These are phyloP conservation scores for Eretmocerus hayati DNA, from an alignment of 2,888 invertebrate species.

Conservation along the genomic window DNA sequence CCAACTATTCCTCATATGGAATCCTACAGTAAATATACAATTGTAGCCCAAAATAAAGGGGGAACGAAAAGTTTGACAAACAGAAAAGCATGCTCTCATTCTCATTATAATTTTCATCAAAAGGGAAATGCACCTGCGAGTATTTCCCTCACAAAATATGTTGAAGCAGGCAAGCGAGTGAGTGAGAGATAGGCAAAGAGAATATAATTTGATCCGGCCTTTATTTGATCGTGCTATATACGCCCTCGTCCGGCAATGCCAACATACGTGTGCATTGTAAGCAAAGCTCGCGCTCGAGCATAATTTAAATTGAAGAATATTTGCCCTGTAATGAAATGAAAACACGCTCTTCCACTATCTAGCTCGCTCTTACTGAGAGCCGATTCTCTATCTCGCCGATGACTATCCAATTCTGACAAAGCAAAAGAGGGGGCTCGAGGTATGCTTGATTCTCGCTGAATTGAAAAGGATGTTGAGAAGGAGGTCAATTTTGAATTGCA, in stretches of 20 bases:
- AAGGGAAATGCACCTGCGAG: neutral
- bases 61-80: too few species aligned
- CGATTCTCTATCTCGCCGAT: too few species aligned
- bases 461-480: too few species aligned
- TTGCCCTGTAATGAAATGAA: constrained; percentile 10
- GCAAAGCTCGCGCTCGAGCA: constrained; percentile 25
- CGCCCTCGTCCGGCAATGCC: neutral
- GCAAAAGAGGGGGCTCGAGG: too few species aligned
- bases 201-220: constrained; percentile 40
- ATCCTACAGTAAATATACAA: too few species aligned
- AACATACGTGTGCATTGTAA: neutral
- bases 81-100: too few species aligned
- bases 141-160: neutral
- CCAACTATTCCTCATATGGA: too few species aligned
- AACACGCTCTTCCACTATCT: neutral
- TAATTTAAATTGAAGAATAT: constrained; percentile 33
- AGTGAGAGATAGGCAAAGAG: constrained; percentile 5
- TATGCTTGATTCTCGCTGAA: too few species aligned
- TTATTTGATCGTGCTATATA: constrained; percentile 32
- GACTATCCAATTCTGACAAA: too few species aligned
- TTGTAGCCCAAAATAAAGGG: too few species aligned
- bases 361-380: neutral
- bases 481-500: too few species aligned
- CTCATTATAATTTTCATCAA: too few species aligned
- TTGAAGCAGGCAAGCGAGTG: neutral